A percentile compares a stretch with the other conserved stretches of the same genome.
phyloP scores from a whole-genome alignment of 2,888 invertebrate genomes.

The Suillia variegata region DNA sequence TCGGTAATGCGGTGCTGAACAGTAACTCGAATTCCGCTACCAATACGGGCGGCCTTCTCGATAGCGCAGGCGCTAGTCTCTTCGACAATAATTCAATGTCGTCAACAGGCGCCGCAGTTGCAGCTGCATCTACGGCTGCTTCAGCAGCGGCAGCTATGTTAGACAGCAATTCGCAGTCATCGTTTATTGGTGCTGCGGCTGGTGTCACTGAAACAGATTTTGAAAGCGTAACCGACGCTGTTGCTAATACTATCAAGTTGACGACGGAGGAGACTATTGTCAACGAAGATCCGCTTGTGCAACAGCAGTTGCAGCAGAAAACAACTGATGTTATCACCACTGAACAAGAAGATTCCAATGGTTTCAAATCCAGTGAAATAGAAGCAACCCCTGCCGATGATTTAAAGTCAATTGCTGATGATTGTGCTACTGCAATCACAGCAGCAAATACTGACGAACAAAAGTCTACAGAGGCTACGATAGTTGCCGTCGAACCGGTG shows the following conservation, averaged over 20 bases:
- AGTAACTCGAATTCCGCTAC: constrained; percentile 53
- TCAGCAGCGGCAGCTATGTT: constrained; percentile 47
- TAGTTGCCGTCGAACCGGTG: neutral
- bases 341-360: constrained; percentile 29
- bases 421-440: constrained; percentile 27
- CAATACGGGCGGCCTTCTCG: constrained; percentile 37
- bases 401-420: too few relatives aligned
- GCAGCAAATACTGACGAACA: constrained; percentile 32
- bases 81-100: constrained; percentile 57
- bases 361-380: constrained; percentile 8
- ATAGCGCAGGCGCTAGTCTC: constrained; percentile 45
- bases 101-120: constrained; percentile 47
- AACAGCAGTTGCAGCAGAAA: constrained; percentile 24
- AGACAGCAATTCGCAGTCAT: constrained; percentile 55
- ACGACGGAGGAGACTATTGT: constrained; percentile 25
- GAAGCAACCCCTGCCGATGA: too few relatives aligned
- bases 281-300: constrained; percentile 6
- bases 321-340: constrained; percentile 21
- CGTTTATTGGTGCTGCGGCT: constrained; percentile 31
- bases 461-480: neutral
- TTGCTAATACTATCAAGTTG: constrained; percentile 15
- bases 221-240: constrained; percentile 29
- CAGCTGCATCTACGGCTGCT: constrained; percentile 43
- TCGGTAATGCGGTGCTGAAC: constrained; percentile 44
- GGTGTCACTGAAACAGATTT: constrained; percentile 35